phyloP scores from a whole-genome alignment of 2,888 invertebrate species.

The Hanleya hanleyi region DNA sequence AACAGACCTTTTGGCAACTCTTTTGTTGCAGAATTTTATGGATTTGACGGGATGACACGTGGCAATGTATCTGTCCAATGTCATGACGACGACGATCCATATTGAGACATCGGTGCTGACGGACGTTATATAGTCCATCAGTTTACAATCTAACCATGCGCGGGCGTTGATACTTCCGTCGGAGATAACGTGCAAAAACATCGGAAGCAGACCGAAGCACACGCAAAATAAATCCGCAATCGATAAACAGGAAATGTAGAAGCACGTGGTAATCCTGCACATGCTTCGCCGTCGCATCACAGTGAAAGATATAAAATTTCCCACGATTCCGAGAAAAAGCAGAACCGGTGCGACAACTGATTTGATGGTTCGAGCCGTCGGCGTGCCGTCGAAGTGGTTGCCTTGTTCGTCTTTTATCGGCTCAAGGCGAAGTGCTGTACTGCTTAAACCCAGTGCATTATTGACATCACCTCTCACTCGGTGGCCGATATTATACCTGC shows the following conservation, averaged over 20 bases:
- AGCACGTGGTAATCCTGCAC: neutral
- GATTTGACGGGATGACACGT: slow-evolving; percentile 1
- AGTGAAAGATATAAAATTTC: neutral
- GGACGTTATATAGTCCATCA: neutral
- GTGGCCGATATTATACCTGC: too few relatives aligned
- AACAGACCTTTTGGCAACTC: slow-evolving; percentile 1
- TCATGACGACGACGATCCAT: slow-evolving; percentile 8
- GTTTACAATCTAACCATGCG: neutral
- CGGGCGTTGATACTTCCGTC: neutral
- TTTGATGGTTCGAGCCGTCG: neutral
- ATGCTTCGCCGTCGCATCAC: neutral
- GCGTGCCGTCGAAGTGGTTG: neutral
- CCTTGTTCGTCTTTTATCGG: neutral
- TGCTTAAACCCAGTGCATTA: too few relatives aligned
- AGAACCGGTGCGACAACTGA: neutral
- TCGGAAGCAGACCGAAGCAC: slow-evolving; percentile 4
- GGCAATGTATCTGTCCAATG: slow-evolving; percentile 6
- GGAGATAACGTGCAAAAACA: neutral
- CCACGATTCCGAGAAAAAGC: neutral
- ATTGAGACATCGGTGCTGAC: neutral
- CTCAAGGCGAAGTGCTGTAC: neutral
- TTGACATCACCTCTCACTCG: too few relatives aligned
- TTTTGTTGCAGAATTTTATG: slow-evolving; percentile 1
- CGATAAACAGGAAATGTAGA: neutral
- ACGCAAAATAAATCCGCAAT: neutral